Base-by-base conservation (phyloP, 2,888 invertebrate species). In the Trachelus iudaicus region DNA sequence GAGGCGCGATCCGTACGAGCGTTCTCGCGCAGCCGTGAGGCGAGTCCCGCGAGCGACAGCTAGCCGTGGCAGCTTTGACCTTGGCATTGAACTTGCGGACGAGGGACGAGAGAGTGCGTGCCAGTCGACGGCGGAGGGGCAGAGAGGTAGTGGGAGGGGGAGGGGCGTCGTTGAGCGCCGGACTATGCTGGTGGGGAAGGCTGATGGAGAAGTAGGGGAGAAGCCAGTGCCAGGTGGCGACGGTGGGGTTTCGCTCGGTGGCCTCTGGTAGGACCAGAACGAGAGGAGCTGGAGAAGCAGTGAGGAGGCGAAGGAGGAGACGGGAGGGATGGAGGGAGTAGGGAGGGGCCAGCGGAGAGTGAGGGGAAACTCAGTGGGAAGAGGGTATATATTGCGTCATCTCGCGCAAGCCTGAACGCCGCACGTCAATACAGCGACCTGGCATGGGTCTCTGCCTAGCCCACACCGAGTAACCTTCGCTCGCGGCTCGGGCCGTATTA, bases 11-110 rank as follows among this genome's bases (percentile, higher is more conserved):
- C 77, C 75, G 80, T 75, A 80, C 77, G 78, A 82, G 76, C 87
- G 87, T 87, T 83, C 82, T 82, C 86, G 83, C 82, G 85, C 89
- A 87, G 87, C 87, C 89, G 87, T 87, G 89, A 71, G 33, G 12
- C 71, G 71, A 71, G 71, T 71, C 31, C 71, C 71, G 71, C 71
- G 71, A 71, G 13, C 71, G 71, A 85, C 83, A 81, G 85, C 82
- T 87, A 85, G 88, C 87, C 89, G 87, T 85, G 87, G 85, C 87
- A 86, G 87, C 88, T 88, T 85, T 91, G 91, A 91, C 91, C 91
- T 91, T 91, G 91, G 90, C 91, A 91, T 91, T 91, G 91, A 91
- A 91, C 91, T 91, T 91, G 90, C 79, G 83, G 86, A 77, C 78
- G 79, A 71, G 79, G 80, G 77, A 76, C 77, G 79, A 75, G 76